A percentile compares a stretch with the other conserved stretches of the same genome.
Conservation (phyloP, 2,888 invertebrate genomes). For the Hydropsyche betteni region DNA sequence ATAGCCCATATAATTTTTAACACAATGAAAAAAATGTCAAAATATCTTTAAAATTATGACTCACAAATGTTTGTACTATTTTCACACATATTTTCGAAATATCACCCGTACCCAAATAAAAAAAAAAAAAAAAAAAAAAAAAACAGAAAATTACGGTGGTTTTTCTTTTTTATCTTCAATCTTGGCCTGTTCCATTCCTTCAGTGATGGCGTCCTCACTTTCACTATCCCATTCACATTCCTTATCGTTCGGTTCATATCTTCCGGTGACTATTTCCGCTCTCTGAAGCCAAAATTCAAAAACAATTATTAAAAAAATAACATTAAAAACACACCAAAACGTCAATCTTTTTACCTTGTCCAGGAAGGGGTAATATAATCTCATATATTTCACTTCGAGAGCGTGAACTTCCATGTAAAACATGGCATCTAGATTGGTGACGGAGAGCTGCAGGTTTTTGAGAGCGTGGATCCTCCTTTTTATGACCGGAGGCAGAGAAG, state of each 20-base stretch:
- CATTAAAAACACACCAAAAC: not conserved
- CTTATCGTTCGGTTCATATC: constrained; percentile 87
- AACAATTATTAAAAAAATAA: constrained; percentile 6
- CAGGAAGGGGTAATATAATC: constrained; percentile 79
- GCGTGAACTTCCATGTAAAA: constrained; percentile 95
- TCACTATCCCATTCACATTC: constrained; percentile 91
- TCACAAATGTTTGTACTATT: too few relatives aligned
- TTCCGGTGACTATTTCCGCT: constrained; percentile 72
- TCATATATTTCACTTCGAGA: constrained; percentile 90
- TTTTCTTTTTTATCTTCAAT: constrained; percentile 62
- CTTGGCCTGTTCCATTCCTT: constrained; percentile 72
- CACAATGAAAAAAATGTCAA: too few relatives aligned
- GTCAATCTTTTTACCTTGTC: constrained; percentile 71
- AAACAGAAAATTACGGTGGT: constrained; percentile 54
- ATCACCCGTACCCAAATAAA: not conserved
- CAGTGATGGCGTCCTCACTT: constrained; percentile 75
- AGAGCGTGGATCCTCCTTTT: constrained; percentile 84
- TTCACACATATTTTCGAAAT: too few relatives aligned
- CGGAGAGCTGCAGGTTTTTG: constrained; percentile 85
- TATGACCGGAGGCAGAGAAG: constrained; percentile 76
- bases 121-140: constrained; percentile 19
- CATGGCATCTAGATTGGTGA: constrained; percentile 87
- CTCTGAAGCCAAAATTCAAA: constrained; percentile 57
- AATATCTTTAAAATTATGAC: too few relatives aligned
- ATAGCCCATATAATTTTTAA: too few relatives aligned